Evolutionary conservation across 2,888 invertebrate genomes (phyloP).

Genomic region (Orthosia gothica): DNA sequence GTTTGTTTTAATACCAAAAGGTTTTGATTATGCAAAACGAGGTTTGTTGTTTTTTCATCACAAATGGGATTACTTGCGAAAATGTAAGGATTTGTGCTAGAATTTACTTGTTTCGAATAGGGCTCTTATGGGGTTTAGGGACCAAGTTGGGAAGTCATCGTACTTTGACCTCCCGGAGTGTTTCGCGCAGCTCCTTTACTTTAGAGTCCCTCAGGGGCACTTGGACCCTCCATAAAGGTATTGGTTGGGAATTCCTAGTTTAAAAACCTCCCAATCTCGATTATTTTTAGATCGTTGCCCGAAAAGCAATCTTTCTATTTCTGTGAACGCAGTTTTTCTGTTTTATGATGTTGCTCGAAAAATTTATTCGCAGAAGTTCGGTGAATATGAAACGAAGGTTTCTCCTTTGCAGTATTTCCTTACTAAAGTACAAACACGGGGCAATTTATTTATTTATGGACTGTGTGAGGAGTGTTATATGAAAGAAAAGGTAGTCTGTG

Average conservation of each 20-base stretch:
- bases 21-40: neutral
- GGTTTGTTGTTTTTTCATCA: neutral
- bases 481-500: too few species aligned
- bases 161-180: conserved; percentile 49
- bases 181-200: conserved; percentile 34
- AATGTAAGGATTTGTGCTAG: conserved; percentile 2
- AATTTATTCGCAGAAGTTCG: neutral
- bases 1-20: neutral
- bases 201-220: conserved; percentile 44
- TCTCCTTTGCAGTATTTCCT: neutral
- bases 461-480: too few species aligned
- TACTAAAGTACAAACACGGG: neutral
- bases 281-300: conserved; percentile 21
- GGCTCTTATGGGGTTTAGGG: conserved; percentile 34
- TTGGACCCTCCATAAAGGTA: conserved; percentile 40
- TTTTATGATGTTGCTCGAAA: conserved; percentile 2
- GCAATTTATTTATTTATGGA: too few species aligned
- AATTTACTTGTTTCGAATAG: conserved; percentile 26
- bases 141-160: conserved; percentile 35
- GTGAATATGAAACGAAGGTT: conserved; percentile 2
- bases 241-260: conserved; percentile 39
- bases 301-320: neutral
- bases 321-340: neutral
- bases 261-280: conserved; percentile 27
- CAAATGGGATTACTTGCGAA: conserved; percentile 1